Percentiles rank a stretch among this genome's conserved stretches.
These are phyloP conservation scores for Sebastiscus tertius DNA, from an alignment of 2,797 vertebrate species.

Conservation along the genomic window DNA sequence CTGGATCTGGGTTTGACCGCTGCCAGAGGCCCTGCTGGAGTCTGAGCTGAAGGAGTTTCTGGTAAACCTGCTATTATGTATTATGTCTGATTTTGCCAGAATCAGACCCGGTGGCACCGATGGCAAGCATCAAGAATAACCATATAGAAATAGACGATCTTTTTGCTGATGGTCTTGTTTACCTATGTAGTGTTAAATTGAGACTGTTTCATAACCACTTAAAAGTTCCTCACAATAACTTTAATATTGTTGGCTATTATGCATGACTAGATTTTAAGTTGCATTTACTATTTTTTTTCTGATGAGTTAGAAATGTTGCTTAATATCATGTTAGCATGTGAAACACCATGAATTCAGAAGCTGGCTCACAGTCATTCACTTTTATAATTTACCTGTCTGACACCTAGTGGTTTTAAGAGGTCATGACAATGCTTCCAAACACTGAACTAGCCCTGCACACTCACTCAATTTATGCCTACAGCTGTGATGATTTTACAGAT, in stretches of 20 bases:
- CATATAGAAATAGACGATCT: too few relatives aligned
- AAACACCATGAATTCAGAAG: background rate
- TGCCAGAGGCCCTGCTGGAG: too few relatives aligned
- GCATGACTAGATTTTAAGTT: background rate
- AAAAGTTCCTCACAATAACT: background rate
- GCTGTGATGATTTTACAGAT: too few relatives aligned
- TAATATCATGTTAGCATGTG: background rate
- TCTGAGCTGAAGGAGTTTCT: too few relatives aligned
- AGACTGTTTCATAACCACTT: background rate
- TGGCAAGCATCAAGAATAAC: too few relatives aligned
- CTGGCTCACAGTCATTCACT: background rate
- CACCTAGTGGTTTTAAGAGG: background rate
- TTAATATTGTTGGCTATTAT: background rate
- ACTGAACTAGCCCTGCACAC: background rate
- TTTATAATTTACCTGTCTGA: background rate
- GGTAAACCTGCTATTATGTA: too few relatives aligned
- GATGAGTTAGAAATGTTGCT: background rate
- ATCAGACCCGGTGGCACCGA: too few relatives aligned
- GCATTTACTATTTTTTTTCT: background rate
- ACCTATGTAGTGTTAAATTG: too few relatives aligned
- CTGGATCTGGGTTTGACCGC: too few relatives aligned
- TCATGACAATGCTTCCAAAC: background rate
- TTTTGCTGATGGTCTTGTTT: too few relatives aligned
- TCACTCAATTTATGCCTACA: background rate
- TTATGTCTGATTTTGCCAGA: too few relatives aligned